Evolutionary conservation across 1,140 invertebrate species (phyloP), one percentile per base, ranked within the genome.

Genomic region (Agraylea sexmaculata): DNA sequence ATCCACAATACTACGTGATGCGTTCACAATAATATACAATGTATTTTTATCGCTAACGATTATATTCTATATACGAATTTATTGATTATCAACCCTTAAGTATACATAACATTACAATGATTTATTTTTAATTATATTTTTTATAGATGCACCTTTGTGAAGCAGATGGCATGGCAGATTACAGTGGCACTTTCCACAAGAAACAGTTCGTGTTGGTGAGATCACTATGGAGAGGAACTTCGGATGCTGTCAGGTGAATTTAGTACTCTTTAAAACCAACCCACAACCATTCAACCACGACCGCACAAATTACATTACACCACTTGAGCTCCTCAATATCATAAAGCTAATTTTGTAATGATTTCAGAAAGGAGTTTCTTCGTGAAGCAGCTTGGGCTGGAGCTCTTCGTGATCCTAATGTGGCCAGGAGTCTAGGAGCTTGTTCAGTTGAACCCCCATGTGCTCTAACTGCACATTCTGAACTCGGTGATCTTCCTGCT

Each of bases 391-490:
- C 77, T 49, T 81, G 83, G 60, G 66, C 90, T 57, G 83, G 83
- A 13, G 75, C 76, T 28, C 69, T 92, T 40, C 73, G 81, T 27
- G 84, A 93, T 58, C 72, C 80, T 5, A 88, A 92, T 61, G 71
- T 93, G 36, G 80, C 86, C 2, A 69, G 81, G 37, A 80, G 91
- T 33, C 69, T 90, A 3, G 87, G 84, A 1, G 66, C 89, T 27
- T 87, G 86, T 52, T 73, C 81, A 38, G 80, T 87, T 40, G 84
- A 88, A 52, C 87, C 87, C 1, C 75, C 84, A 41, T 86, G 83
- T 59, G 78, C 87, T 47, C 74, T 91, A 2, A 77, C 89, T 39
- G 87, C 92, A 57, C 86, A 88, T 56, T 80, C 84, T 42, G 82
- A 87, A 54, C 74, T 80, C 23, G 83, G 85, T 3, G 85, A 90